phyloP scores from a whole-genome alignment of 2,888 invertebrate species.

The Cosmia pyralina region DNA sequence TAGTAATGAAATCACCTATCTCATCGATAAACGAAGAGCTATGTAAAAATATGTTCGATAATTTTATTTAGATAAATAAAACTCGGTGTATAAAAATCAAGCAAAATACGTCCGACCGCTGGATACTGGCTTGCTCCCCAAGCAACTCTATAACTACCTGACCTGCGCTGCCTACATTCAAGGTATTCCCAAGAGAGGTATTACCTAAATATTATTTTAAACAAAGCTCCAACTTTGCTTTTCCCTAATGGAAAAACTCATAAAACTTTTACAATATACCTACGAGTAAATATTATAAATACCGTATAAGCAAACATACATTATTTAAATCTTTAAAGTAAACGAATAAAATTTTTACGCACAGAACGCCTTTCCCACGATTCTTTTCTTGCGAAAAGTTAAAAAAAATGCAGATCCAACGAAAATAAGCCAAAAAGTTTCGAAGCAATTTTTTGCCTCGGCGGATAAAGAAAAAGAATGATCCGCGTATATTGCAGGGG shows the following conservation, averaged over 20 bases:
- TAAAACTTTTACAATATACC: conserved; percentile 50
- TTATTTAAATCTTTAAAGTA: conserved; percentile 50
- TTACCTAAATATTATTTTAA: conserved; percentile 26
- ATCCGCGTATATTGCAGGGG: conserved; percentile 59
- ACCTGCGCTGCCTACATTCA: not conserved
- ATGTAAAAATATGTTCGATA: not conserved
- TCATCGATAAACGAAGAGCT: not conserved
- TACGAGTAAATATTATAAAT: conserved; percentile 42
- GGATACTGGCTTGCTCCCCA: not conserved
- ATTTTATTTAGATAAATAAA: too few species aligned
- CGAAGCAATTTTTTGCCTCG: conserved; percentile 67
- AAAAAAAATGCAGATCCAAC: conserved; percentile 62
- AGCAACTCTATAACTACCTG: not conserved
- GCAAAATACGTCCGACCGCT: rapidly evolving
- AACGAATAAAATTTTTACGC: conserved; percentile 38
- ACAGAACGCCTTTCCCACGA: conserved; percentile 49
- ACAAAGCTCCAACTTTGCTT: conserved; percentile 6
- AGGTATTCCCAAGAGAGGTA: conserved; percentile 15
- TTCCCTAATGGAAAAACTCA: conserved; percentile 24
- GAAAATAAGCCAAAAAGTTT: conserved; percentile 63
- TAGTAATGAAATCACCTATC: not conserved
- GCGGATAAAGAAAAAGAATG: conserved; percentile 67
- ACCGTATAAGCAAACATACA: conserved; percentile 41
- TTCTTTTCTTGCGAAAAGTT: conserved; percentile 43
- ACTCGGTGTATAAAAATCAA: not conserved